Conservation (phyloP, 2,888 invertebrate genomes). For the Dicranocentrus wangi region DNA sequence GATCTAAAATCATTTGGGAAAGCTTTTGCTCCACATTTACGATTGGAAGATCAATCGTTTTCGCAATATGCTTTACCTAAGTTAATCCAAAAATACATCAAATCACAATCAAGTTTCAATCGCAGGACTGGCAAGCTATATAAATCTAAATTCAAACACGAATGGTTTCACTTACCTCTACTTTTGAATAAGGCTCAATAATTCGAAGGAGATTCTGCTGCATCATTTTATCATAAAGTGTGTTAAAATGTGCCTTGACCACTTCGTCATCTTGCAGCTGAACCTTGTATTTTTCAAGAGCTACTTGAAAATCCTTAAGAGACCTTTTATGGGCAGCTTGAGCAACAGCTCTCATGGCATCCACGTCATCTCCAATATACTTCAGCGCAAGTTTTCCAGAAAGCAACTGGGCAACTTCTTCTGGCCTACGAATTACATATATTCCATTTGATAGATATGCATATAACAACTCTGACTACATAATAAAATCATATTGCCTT, state of each 20-base stretch:
- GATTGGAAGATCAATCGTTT: constrained; percentile 91
- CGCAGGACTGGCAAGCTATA: no score
- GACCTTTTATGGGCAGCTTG: constrained; percentile 97
- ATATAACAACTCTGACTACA: no score
- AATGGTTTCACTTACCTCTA: constrained; percentile 82
- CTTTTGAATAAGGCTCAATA: constrained; percentile 98
- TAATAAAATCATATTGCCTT: no score
- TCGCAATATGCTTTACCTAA: constrained; percentile 86
- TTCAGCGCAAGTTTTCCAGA: constrained; percentile 97
- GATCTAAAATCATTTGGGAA: constrained; percentile 99
- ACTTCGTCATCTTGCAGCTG: constrained; percentile 93
- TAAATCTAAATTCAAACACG: no score
- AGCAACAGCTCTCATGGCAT: constrained; percentile 98
- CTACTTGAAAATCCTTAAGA: constrained; percentile 93
- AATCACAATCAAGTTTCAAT: constrained; percentile 7
- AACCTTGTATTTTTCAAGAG: constrained; percentile 87
- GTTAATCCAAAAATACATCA: not conserved
- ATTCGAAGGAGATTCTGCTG: constrained; percentile 99
- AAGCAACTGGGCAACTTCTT: constrained; percentile 95
- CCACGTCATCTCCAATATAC: constrained; percentile 89
- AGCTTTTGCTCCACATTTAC: constrained; percentile 97
- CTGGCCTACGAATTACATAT: constrained; percentile 80
- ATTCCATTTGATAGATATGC: no score
- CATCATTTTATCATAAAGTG: constrained; percentile 97
- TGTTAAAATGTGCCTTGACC: constrained; percentile 96